phyloP scores from a whole-genome alignment of 1,140 invertebrate species.

The Lepidurus apus region DNA sequence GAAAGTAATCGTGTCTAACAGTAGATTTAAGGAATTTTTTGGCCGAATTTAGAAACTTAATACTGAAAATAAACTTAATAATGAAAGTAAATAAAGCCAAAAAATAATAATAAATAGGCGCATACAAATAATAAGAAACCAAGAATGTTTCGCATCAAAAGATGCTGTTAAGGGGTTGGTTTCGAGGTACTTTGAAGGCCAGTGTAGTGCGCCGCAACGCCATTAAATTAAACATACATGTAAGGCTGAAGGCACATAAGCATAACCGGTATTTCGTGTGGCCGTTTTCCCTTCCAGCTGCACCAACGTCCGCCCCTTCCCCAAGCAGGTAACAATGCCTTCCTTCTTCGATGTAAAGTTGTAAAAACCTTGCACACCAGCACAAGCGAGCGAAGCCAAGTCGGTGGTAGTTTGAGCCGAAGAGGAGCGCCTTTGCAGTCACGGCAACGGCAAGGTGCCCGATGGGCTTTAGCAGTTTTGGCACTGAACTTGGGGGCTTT shows the following conservation, averaged over 20 bases:
- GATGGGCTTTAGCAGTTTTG: neutral
- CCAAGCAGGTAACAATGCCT: neutral
- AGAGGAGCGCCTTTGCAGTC: neutral
- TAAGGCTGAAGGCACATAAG: neutral
- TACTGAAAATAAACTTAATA: too few species aligned
- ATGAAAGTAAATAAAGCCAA: too few species aligned
- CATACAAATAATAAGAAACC: too few species aligned
- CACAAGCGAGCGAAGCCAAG: neutral
- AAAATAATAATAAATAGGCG: too few species aligned
- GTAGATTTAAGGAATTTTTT: too few species aligned
- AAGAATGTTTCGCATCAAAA: too few species aligned
- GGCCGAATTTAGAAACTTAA: too few species aligned
- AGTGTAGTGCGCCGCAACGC: neutral
- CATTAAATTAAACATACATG: conserved; percentile 1
- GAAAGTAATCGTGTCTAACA: too few species aligned
- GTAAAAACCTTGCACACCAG: conserved; percentile 3
- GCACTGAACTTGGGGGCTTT: conserved; percentile 1
- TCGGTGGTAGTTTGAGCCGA: neutral
- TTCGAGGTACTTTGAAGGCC: neutral
- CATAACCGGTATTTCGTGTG: neutral
- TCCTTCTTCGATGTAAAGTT: neutral
- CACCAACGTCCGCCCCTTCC: neutral
- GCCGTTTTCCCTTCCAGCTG: conserved; percentile 3
- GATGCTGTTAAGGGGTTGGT: neutral
- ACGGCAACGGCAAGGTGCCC: conserved; percentile 7